Percentiles rank a stretch among this genome's conserved stretches.
Conservation (phyloP, 2,888 invertebrate species). For the Oxyscelio sp. region DNA sequence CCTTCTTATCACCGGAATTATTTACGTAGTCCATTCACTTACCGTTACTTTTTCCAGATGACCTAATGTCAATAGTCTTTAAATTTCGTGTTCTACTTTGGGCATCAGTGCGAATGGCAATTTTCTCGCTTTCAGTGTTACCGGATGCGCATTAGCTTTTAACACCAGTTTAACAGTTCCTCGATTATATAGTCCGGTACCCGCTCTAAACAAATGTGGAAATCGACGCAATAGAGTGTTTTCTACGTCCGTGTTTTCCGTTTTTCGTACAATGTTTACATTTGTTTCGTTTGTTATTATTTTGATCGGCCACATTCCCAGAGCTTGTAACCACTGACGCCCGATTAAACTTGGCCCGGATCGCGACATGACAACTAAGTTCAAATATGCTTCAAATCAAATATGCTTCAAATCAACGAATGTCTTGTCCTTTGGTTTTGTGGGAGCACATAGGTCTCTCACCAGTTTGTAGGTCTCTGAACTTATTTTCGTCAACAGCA, state of each 20-base stretch:
- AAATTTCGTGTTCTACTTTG: slow-evolving; percentile 73
- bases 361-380: slow-evolving; percentile 59
- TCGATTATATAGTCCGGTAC: slow-evolving; percentile 5
- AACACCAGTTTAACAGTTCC: slow-evolving; percentile 41
- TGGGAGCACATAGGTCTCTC: too few relatives aligned
- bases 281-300: not conserved
- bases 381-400: slow-evolving; percentile 36
- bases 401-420: too few relatives aligned
- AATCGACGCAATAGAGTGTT: slow-evolving; percentile 23
- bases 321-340: slow-evolving; percentile 76
- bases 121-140: slow-evolving; percentile 28
- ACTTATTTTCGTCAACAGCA: too few relatives aligned
- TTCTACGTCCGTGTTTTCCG: not conserved
- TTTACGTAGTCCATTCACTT: slow-evolving; percentile 82
- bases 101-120: slow-evolving; percentile 29
- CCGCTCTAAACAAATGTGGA: not conserved
- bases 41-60: slow-evolving; percentile 72
- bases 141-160: slow-evolving; percentile 56
- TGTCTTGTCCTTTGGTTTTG: too few relatives aligned
- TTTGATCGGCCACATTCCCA: slow-evolving; percentile 70
- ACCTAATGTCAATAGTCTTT: slow-evolving; percentile 68
- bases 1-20: slow-evolving; percentile 84
- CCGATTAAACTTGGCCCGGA: slow-evolving; percentile 76
- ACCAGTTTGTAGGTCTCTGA: too few relatives aligned
- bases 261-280: not conserved